Conservation (phyloP, 2,797 vertebrate species). For the Muscicapa comitata region DNA sequence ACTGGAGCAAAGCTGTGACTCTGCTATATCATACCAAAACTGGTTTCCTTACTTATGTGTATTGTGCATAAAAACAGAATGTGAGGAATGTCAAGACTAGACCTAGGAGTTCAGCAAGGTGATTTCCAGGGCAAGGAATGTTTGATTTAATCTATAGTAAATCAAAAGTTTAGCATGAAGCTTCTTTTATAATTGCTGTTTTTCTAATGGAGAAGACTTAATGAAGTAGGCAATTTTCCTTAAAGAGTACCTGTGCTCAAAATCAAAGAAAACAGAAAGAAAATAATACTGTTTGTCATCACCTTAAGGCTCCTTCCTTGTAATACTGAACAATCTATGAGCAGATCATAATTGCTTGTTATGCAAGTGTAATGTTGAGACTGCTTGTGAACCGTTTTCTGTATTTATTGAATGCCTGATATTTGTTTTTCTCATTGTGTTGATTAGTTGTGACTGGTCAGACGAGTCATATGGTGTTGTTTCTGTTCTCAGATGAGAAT, state of each 20-base stretch:
- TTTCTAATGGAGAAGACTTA: background rate
- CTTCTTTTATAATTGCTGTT: background rate
- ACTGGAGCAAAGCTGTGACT: background rate
- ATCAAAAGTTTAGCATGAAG: background rate
- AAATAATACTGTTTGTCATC: background rate
- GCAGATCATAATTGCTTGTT: background rate
- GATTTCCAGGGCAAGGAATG: background rate
- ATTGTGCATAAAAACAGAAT: background rate
- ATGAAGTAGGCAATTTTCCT: background rate
- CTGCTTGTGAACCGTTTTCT: constrained; percentile 35
- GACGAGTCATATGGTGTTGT: constrained; percentile 54
- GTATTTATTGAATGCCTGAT: constrained; percentile 43
- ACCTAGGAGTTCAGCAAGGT: background rate
- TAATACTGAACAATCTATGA: background rate
- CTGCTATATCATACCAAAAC: background rate
- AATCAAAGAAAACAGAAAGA: background rate
- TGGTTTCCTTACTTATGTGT: fast-evolving
- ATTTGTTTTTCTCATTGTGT: constrained; percentile 55
- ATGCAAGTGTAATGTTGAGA: background rate
- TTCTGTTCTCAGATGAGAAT: constrained; percentile 39
- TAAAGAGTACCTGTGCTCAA: background rate
- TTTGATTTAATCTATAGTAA: background rate
- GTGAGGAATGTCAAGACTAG: background rate
- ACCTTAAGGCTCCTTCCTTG: background rate
- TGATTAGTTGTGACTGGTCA: constrained; percentile 64